Base-by-base conservation (phyloP, 2,113 vertebrate species). In the Eptesicus fuscus region DNA sequence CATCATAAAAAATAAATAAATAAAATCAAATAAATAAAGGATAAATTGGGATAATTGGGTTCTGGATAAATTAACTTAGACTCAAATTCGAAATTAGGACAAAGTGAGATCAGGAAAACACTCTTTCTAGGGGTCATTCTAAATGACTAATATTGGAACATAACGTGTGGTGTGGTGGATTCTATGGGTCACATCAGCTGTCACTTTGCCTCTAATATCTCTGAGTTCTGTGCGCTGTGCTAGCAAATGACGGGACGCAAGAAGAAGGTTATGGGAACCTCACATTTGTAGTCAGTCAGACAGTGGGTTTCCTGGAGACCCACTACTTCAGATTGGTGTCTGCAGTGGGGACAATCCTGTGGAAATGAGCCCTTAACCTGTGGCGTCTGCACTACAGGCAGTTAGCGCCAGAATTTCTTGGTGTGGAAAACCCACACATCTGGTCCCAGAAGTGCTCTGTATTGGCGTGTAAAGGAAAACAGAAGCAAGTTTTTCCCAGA, bases 41-140 rank as follows among this genome's bases (percentile, higher is more conserved):
- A 51, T 76, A 32, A 61, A 69, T 85, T 85, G 47, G 8, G 35
- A 61, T 94, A 22, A 65, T 73, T 88, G 30, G 25, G 12, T 88
- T 84, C 83, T 92, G 22, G 32, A 73, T 20, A 91, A 91, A 88
- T 88, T 65, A 91, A 76, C 13, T 79, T 73, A 78, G 14, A 84
- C 2, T 71, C 18, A 23, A 30, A 65, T 89, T 92, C 5, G 40
- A 23, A 83, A 89, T 74, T 30, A 40, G 42, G 67, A 17, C 44
- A 65, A 47, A 85, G 65, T 67, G 28, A n/a, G 37, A 44, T 78
- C 35, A 93, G 32, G 32, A 84, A 49, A 80, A 13, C 40, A 42
- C 37, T 53, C 10, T 61, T 93, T 35, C 25, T 23, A 37, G 30
- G 18, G 47, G 12, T 53, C 61, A 40, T 59, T 44, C 32, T 40